These are phyloP conservation scores for Noctua comes DNA, from an alignment of 2,888 invertebrate genomes.

Conservation along the genomic window DNA sequence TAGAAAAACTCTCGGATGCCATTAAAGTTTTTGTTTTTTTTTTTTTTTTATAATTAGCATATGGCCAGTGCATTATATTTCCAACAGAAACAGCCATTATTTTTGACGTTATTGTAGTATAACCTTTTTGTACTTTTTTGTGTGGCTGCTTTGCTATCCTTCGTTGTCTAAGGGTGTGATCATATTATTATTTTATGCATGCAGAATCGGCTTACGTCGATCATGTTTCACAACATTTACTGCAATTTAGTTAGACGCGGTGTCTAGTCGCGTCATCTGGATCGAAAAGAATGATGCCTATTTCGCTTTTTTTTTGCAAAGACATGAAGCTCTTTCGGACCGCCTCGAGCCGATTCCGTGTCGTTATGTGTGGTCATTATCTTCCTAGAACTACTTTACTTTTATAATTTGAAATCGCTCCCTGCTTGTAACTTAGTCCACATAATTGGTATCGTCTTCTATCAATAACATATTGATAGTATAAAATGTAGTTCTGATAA, in stretches of 20 bases:
- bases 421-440: slow-evolving; percentile 14
- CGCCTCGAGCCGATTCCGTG: not conserved
- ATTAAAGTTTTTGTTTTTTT: not conserved
- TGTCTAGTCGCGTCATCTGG: not conserved
- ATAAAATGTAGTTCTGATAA: slow-evolving; percentile 67
- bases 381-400: not conserved
- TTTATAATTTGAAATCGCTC: not conserved
- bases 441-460: slow-evolving; percentile 60
- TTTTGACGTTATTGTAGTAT: not conserved
- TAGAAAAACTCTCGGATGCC: slow-evolving; percentile 11
- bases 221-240: not conserved
- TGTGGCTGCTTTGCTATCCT: not conserved
- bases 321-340: not conserved
- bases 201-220: not conserved
- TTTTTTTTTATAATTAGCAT: not conserved
- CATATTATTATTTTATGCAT: no score
- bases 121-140: slow-evolving; percentile 4
- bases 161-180: not conserved
- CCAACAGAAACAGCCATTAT: not conserved
- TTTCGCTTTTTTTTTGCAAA: not conserved
- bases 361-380: not conserved
- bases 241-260: not conserved
- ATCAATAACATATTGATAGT: slow-evolving; percentile 67
- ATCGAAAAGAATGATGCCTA: not conserved
- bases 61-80: not conserved